A percentile compares a stretch with the other conserved stretches of the same genome.
Conservation (phyloP, 1,140 invertebrate genomes). For the Saccostrea glomerata region DNA sequence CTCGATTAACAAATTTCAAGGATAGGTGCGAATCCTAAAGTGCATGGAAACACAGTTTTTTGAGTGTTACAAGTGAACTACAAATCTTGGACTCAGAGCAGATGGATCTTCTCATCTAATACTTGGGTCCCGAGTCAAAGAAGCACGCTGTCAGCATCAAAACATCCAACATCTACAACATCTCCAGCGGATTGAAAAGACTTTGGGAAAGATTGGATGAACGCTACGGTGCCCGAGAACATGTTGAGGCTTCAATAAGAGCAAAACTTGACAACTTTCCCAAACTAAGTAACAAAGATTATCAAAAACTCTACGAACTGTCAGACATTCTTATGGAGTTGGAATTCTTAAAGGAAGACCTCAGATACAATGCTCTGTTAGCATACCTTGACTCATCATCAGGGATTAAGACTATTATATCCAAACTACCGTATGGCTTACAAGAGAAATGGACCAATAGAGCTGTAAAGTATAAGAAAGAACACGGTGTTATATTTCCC, state of each 20-base stretch:
- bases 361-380: slow-evolving; percentile 43
- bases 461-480: slow-evolving; percentile 47
- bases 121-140: slow-evolving; percentile 46
- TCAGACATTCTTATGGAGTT: slow-evolving; percentile 55
- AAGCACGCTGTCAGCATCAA: slow-evolving; percentile 49
- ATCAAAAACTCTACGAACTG: slow-evolving; percentile 56
- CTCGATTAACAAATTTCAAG: slow-evolving; percentile 45
- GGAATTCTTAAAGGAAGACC: slow-evolving; percentile 47
- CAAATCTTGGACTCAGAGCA: slow-evolving; percentile 42
- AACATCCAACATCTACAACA: slow-evolving; percentile 45
- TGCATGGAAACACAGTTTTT: slow-evolving; percentile 52
- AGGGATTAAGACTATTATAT: slow-evolving; percentile 51
- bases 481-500: slow-evolving; percentile 45
- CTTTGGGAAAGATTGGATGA: slow-evolving; percentile 54
- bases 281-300: slow-evolving; percentile 51
- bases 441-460: slow-evolving; percentile 57
- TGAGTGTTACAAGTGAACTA: slow-evolving; percentile 35
- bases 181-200: slow-evolving; percentile 23
- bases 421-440: slow-evolving; percentile 48
- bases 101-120: slow-evolving; percentile 57
- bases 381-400: slow-evolving; percentile 56
- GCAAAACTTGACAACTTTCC: slow-evolving; percentile 52
- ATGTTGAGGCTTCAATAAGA: slow-evolving; percentile 48
- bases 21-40: slow-evolving; percentile 42
- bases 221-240: slow-evolving; percentile 55